phyloP scores from a whole-genome alignment of 1,140 invertebrate genomes.

The Tetramorium alpestre region DNA sequence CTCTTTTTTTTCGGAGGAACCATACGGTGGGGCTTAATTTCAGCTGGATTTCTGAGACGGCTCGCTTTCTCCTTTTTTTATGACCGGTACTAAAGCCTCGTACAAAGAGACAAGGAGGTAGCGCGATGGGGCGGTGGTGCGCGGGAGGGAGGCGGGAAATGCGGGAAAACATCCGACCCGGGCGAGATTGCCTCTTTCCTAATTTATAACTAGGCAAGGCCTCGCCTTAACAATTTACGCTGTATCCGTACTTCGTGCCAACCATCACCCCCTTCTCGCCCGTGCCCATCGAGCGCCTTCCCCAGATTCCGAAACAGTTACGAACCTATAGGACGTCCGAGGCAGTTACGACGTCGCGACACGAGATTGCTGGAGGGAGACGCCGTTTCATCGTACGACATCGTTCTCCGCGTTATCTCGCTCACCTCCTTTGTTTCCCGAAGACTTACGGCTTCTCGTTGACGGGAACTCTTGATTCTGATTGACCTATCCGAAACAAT shows the following conservation, averaged over 20 bases:
- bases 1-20: not conserved
- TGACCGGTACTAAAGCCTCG: slow-evolving; percentile 72
- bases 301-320: slow-evolving; percentile 57
- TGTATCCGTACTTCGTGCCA: slow-evolving; percentile 64
- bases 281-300: not conserved
- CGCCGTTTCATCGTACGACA: slow-evolving; percentile 21
- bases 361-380: slow-evolving; percentile 56
- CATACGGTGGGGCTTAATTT: slow-evolving; percentile 77
- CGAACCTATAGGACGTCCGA: slow-evolving; percentile 52
- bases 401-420: not conserved
- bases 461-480: slow-evolving; percentile 66
- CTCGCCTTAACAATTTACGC: slow-evolving; percentile 80
- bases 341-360: slow-evolving; percentile 57
- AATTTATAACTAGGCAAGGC: slow-evolving; percentile 81
- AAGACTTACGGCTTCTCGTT: slow-evolving; percentile 72
- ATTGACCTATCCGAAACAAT: slow-evolving; percentile 57
- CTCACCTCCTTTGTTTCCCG: not conserved
- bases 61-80: slow-evolving; percentile 72
- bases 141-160: slow-evolving; percentile 42
- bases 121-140: slow-evolving; percentile 12
- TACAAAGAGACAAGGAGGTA: slow-evolving; percentile 39
- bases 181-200: slow-evolving; percentile 80
- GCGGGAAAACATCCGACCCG: slow-evolving; percentile 63
- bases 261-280: not conserved
- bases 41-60: slow-evolving; percentile 71